phyloP scores from a whole-genome alignment of 2,888 invertebrate genomes.

The Aproaerema taeniolella region DNA sequence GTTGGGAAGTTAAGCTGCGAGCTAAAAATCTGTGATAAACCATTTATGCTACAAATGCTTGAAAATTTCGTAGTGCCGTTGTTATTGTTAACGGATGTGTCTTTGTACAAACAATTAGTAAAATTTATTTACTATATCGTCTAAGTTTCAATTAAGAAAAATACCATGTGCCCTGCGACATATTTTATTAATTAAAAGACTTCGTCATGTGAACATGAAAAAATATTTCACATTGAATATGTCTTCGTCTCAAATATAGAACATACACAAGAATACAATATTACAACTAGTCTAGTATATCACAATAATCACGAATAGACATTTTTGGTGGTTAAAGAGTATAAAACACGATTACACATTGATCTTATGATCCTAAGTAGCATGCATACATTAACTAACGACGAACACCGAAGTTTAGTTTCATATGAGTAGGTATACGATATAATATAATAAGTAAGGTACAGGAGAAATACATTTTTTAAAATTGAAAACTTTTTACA shows the following conservation, averaged over 20 bases:
- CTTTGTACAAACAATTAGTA: constrained; percentile 32
- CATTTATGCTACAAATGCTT: constrained; percentile 2
- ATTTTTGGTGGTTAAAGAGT: constrained; percentile 19
- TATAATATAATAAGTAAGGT: no score
- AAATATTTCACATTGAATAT: constrained; percentile 29
- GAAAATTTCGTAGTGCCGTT: constrained; percentile 15
- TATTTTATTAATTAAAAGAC: constrained; percentile 40
- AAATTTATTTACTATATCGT: constrained; percentile 24
- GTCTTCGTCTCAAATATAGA: constrained; percentile 14
- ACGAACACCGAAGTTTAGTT: background rate
- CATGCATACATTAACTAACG: background rate
- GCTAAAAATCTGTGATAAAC: constrained; percentile 16
- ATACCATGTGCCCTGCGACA: constrained; percentile 27
- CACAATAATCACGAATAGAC: constrained; percentile 18
- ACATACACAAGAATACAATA: constrained; percentile 12
- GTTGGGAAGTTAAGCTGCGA: constrained; percentile 2
- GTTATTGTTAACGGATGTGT: constrained; percentile 26
- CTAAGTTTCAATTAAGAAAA: constrained; percentile 27
- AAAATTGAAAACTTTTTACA: no score
- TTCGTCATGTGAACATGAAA: constrained; percentile 39
- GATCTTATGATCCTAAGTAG: no score
- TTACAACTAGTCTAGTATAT: constrained; percentile 14
- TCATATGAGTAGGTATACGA: no score
- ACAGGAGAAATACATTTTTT: no score
- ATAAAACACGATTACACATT: constrained; percentile 11